Evolutionary conservation across 2,113 vertebrate genomes (phyloP).

Genomic region (Ivindomyrus marchei): DNA sequence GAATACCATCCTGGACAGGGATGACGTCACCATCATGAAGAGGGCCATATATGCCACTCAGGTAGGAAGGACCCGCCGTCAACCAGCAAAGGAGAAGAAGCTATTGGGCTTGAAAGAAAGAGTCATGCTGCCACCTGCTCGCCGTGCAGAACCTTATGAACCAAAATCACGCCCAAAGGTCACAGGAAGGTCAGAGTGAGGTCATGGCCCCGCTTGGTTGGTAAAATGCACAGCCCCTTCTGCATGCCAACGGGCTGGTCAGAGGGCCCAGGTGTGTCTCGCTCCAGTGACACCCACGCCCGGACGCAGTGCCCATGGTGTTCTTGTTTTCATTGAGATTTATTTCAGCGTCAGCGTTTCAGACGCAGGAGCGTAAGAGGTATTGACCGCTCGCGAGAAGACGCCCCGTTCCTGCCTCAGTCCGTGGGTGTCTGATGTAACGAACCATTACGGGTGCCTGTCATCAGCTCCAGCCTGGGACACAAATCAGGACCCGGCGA

Average conservation of each 20-base stretch:
- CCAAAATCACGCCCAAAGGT: conserved; percentile 21
- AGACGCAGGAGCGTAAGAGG: conserved; percentile 23
- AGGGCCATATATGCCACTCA: conserved; percentile 94
- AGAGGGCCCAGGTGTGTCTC: not conserved
- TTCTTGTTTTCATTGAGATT: conserved; percentile 41
- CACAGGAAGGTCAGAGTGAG: conserved; percentile 23
- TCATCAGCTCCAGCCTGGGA: not conserved
- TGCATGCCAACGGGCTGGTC: not conserved
- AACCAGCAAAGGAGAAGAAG: not conserved
- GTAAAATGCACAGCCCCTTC: not conserved
- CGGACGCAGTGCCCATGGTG: conserved; percentile 9
- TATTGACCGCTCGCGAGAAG: conserved; percentile 30
- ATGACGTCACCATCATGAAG: conserved; percentile 94
- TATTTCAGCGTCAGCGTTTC: conserved; percentile 43
- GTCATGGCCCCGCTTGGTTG: not conserved
- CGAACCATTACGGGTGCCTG: not conserved
- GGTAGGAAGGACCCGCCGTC: conserved; percentile 54
- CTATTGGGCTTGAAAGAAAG: not conserved
- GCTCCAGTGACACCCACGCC: conserved; percentile 31
- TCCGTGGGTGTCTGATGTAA: conserved; percentile 23
- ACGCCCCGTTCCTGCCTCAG: not conserved
- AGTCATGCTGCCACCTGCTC: not conserved
- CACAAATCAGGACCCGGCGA: not conserved
- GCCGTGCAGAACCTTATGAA: conserved; percentile 18
- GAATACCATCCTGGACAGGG: conserved; percentile 84